Evolutionary conservation across 2,113 vertebrate species (phyloP).

Genomic region (Emydocephalus ijimae): DNA sequence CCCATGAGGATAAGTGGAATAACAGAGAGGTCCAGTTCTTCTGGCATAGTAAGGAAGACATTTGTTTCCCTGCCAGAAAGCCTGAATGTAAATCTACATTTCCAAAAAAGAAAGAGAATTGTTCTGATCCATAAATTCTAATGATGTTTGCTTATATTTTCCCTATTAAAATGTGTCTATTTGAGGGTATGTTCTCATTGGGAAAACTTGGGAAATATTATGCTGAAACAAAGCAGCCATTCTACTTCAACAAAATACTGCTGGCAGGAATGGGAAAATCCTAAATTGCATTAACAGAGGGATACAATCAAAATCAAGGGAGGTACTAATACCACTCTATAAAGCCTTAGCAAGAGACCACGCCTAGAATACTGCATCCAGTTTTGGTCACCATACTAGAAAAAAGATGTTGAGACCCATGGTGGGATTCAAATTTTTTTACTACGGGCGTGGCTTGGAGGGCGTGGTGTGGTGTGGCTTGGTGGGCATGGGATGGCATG

Average conservation of each 20-base stretch:
- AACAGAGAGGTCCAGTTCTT: neutral
- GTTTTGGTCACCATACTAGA: too few species aligned
- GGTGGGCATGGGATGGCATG: too few species aligned
- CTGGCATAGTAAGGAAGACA: neutral
- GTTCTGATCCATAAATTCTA: constrained; percentile 7
- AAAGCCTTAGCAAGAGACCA: too few species aligned
- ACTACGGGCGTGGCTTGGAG: too few species aligned
- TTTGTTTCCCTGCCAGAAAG: neutral
- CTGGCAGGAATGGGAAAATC: neutral
- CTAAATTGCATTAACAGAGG: too few species aligned
- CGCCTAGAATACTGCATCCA: too few species aligned
- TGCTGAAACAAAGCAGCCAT: neutral
- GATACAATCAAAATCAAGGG: too few species aligned
- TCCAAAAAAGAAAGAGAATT: constrained; percentile 9
- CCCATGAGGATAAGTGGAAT: neutral
- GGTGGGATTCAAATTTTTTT: too few species aligned
- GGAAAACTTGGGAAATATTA: neutral
- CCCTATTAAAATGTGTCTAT: neutral
- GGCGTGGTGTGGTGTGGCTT: too few species aligned
- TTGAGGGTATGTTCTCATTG: neutral
- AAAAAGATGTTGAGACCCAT: too few species aligned
- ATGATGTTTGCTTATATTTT: neutral
- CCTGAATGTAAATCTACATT: neutral
- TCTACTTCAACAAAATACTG: neutral
- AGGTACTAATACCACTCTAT: too few species aligned